Conservation (phyloP, 2,113 vertebrate genomes). For the Agelaius tricolor region DNA sequence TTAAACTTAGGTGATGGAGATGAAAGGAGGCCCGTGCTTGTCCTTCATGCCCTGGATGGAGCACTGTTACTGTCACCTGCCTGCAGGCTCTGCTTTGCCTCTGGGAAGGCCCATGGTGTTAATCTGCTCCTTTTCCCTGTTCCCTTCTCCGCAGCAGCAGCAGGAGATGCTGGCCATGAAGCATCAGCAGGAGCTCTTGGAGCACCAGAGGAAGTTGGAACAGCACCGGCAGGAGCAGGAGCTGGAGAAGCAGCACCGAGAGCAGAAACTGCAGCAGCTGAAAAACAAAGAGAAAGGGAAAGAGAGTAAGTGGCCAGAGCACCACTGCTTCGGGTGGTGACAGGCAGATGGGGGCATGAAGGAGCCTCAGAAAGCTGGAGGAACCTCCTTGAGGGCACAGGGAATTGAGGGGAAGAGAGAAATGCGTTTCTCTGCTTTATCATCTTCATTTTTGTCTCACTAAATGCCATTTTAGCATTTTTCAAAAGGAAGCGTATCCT, state of each 20-base stretch:
- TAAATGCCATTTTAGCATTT: neutral
- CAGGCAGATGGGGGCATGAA: neutral
- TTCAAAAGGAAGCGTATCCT: neutral
- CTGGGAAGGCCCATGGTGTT: neutral
- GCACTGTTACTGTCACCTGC: neutral
- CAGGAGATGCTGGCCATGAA: slow-evolving; percentile 96
- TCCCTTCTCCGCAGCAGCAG: slow-evolving; percentile 83
- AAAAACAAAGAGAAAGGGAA: slow-evolving; percentile 98
- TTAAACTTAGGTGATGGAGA: neutral
- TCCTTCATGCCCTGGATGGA: neutral
- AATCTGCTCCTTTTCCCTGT: neutral
- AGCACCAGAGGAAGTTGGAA: slow-evolving; percentile 96
- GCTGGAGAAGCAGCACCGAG: slow-evolving; percentile 94
- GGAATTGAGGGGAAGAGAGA: neutral
- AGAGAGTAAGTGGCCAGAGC: slow-evolving; percentile 86
- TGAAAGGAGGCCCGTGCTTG: neutral
- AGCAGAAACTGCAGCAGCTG: slow-evolving; percentile 92
- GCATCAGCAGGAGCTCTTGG: slow-evolving; percentile 95
- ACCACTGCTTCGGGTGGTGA: neutral
- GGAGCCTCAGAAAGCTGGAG: neutral
- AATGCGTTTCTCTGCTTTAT: neutral
- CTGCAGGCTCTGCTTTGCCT: neutral
- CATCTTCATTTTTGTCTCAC: slow-evolving; percentile 8
- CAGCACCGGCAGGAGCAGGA: slow-evolving; percentile 93
- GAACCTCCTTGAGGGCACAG: neutral